Percentiles rank a stretch among this genome's conserved stretches.
Conservation (phyloP, 2,888 invertebrate species). For the Trachelus stipa region DNA sequence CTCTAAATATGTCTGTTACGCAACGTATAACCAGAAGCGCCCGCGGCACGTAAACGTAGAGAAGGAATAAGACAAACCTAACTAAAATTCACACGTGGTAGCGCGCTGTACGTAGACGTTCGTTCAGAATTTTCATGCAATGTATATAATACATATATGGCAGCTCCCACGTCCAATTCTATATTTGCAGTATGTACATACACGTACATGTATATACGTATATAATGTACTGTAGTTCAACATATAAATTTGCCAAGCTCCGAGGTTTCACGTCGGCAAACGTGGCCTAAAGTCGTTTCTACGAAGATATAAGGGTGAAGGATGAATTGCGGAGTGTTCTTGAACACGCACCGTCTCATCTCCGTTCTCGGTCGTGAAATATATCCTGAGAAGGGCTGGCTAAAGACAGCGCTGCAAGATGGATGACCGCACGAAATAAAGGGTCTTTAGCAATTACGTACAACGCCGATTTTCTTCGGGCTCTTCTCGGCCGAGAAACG, state of each 20-base stretch:
- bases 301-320: background rate
- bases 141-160: background rate
- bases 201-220: background rate
- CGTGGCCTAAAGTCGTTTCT: background rate
- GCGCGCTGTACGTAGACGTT: background rate
- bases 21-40: background rate
- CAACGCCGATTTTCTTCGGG: background rate
- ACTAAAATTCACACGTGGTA: background rate
- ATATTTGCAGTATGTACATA: background rate
- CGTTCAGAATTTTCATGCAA: background rate
- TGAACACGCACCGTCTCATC: background rate
- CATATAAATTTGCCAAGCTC: background rate
- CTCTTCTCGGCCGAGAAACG: background rate
- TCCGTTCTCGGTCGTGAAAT: background rate
- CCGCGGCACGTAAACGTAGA: background rate
- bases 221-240: background rate
- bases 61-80: background rate
- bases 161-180: background rate
- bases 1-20: background rate
- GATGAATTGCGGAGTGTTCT: background rate
- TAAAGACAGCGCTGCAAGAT: background rate
- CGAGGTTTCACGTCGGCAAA: background rate
- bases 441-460: background rate
- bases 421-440: background rate
- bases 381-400: background rate